Evolutionary conservation across 2,888 invertebrate genomes (phyloP).

Genomic region (Philereme transversata): DNA sequence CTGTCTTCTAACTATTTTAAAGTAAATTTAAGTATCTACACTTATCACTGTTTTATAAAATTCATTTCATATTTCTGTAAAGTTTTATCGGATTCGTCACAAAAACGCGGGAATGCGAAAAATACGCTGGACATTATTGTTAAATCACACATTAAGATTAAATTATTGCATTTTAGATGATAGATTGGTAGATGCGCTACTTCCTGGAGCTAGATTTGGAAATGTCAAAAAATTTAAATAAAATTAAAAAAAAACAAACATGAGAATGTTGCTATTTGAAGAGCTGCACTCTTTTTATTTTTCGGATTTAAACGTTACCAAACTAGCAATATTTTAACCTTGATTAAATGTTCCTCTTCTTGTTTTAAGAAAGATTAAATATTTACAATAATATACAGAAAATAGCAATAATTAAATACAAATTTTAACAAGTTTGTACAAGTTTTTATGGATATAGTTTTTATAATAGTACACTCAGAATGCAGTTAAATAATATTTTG

Average conservation of each 20-base stretch:
- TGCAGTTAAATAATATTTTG: conserved; percentile 78
- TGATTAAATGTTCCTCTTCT: conserved; percentile 83
- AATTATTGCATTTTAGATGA: conserved; percentile 71
- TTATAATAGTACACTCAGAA: conserved; percentile 81
- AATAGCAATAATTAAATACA: conserved; percentile 80
- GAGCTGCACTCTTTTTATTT: conserved; percentile 81
- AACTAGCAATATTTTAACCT: conserved; percentile 80
- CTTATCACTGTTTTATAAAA: conserved; percentile 46
- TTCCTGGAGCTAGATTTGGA: conserved; percentile 73
- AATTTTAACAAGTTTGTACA: conserved; percentile 80
- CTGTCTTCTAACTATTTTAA: conserved; percentile 11
- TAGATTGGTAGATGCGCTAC: conserved; percentile 83
- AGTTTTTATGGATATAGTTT: conserved; percentile 82
- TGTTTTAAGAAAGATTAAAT: conserved; percentile 83
- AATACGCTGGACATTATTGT: conserved; percentile 54
- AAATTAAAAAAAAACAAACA: conserved; percentile 55
- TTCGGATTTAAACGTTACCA: conserved; percentile 78
- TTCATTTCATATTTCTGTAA: conserved; percentile 54
- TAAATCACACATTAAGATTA: conserved; percentile 51
- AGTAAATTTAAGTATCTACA: conserved; percentile 53
- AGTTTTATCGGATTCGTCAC: conserved; percentile 58
- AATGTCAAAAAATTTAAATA: conserved; percentile 53
- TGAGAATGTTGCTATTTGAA: conserved; percentile 80
- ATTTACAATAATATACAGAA: conserved; percentile 83
- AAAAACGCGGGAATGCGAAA: conserved; percentile 52